Percentiles rank a stretch among this genome's conserved stretches.
Evolutionary conservation across 1,140 invertebrate genomes (phyloP).

Genomic region (Bombus ignitus): DNA sequence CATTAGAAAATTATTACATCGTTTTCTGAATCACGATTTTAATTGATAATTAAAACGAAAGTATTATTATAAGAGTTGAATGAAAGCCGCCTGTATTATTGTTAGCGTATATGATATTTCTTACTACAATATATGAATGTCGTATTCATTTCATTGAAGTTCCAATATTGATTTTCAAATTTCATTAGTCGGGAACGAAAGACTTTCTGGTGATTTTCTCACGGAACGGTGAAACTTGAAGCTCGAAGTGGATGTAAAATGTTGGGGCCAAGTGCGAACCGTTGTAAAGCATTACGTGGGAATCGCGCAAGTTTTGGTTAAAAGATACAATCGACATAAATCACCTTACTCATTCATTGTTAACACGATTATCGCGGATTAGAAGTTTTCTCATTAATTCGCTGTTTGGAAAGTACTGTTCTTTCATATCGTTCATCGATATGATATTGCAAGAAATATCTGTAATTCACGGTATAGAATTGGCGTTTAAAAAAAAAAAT

Average conservation of each 20-base stretch:
- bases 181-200: too few relatives aligned
- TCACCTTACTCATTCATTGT: conserved; percentile 20
- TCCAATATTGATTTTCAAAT: too few relatives aligned
- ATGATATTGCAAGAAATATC: background rate
- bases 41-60: too few relatives aligned
- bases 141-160: too few relatives aligned
- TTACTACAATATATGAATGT: too few relatives aligned
- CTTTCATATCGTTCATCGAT: background rate
- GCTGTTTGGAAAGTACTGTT: background rate
- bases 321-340: conserved; percentile 24
- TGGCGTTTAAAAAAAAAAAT: background rate
- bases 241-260: conserved; percentile 20
- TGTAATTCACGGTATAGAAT: background rate
- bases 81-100: too few relatives aligned
- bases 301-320: conserved; percentile 25
- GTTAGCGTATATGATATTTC: too few relatives aligned
- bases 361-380: conserved; percentile 8
- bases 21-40: too few relatives aligned
- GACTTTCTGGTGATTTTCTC: background rate
- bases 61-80: too few relatives aligned
- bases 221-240: background rate
- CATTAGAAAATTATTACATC: too few relatives aligned
- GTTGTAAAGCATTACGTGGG: conserved; percentile 29
- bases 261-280: conserved; percentile 25
- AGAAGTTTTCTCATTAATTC: conserved; percentile 17